phyloP scores from a whole-genome alignment of 2,888 invertebrate genomes.

The Notodromas monacha region DNA sequence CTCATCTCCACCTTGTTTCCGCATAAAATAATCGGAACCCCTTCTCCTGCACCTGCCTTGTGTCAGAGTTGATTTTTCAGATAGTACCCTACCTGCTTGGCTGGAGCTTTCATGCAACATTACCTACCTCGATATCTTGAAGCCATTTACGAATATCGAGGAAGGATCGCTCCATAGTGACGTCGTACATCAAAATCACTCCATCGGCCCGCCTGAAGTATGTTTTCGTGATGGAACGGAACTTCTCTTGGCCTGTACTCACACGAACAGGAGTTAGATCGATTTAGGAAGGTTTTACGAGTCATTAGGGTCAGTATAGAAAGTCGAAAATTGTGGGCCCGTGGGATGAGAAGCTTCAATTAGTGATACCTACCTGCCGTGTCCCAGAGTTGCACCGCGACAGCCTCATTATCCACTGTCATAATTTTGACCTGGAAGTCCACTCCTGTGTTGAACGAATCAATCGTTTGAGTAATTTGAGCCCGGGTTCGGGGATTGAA shows the following conservation, averaged over 20 bases:
- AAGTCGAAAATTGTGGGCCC: too few species aligned
- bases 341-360: too few species aligned
- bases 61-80: too few species aligned
- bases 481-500: too few species aligned
- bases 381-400: slow-evolving; percentile 21
- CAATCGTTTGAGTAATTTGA: too few species aligned
- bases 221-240: slow-evolving; percentile 25
- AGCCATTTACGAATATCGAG: slow-evolving; percentile 25
- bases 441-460: slow-evolving; percentile 22
- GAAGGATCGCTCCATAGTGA: slow-evolving; percentile 24
- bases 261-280: slow-evolving; percentile 5
- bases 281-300: too few species aligned
- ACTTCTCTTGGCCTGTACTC: slow-evolving; percentile 17
- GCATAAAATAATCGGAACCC: slow-evolving; percentile 24
- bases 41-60: slow-evolving; percentile 22
- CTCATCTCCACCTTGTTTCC: slow-evolving; percentile 25
- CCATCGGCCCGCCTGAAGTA: slow-evolving; percentile 28
- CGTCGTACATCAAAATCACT: slow-evolving; percentile 25
- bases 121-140: slow-evolving; percentile 21
- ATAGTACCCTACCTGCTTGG: too few species aligned
- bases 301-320: too few species aligned
- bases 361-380: slow-evolving; percentile 20
- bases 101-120: too few species aligned
- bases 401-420: slow-evolving; percentile 14
- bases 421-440: slow-evolving; percentile 21